phyloP scores from a whole-genome alignment of 2,888 invertebrate species.

The Ormyrus labotus region DNA sequence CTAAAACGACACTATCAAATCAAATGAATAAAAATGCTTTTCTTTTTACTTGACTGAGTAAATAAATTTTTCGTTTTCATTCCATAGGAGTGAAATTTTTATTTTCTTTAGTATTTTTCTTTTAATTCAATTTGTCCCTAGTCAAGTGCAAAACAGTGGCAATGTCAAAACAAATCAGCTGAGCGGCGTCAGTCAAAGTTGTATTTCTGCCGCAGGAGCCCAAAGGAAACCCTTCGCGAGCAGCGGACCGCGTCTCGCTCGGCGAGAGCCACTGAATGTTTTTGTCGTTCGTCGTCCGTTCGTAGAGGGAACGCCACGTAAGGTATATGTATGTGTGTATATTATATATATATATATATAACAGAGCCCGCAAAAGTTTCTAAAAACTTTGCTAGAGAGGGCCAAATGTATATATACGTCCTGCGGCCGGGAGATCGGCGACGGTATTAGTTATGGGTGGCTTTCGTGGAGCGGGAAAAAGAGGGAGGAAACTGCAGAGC shows the following conservation, averaged over 20 bases:
- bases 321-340: neutral
- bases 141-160: neutral
- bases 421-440: conserved; percentile 8
- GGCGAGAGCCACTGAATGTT: conserved; percentile 3
- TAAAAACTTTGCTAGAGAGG: conserved; percentile 44
- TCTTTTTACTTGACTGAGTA: neutral
- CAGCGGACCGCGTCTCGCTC: neutral
- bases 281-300: conserved; percentile 20
- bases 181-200: conserved; percentile 22
- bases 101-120: neutral
- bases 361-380: conserved; percentile 38
- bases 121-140: neutral
- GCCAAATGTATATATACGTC: conserved; percentile 13
- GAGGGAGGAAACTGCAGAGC: conserved; percentile 26
- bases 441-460: conserved; percentile 51
- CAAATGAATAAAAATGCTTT: conserved; percentile 23
- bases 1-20: conserved; percentile 9
- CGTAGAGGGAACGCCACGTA: conserved; percentile 9
- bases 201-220: neutral
- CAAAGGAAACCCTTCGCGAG: conserved; percentile 25
- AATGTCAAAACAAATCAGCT: conserved; percentile 12
- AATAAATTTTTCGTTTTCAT: neutral
- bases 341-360: neutral
- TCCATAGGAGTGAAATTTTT: neutral
- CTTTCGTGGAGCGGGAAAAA: conserved; percentile 5